These are phyloP conservation scores for Corella eumyota DNA, from an alignment of 23 tunicate species.

Conservation along the genomic window DNA sequence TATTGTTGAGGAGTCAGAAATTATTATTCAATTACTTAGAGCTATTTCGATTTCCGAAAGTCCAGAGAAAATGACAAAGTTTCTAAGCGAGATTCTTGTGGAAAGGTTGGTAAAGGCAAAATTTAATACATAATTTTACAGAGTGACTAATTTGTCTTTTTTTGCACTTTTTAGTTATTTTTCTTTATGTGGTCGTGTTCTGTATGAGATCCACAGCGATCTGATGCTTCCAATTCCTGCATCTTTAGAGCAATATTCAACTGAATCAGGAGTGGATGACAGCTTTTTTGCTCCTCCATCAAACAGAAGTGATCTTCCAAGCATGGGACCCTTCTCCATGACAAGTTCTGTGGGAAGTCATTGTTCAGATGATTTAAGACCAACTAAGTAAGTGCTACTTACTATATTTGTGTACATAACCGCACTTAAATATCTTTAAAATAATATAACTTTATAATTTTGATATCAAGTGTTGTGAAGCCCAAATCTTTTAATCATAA, in stretches of 20 bases:
- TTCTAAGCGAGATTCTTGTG: constrained; percentile 15
- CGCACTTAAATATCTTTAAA: neutral
- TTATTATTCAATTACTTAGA: constrained; percentile 24
- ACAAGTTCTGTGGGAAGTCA: constrained; percentile 41
- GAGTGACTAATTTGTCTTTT: neutral
- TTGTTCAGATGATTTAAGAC: constrained; percentile 17
- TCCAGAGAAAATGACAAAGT: constrained; percentile 25
- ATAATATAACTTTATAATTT: neutral
- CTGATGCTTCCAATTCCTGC: constrained; percentile 60
- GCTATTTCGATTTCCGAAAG: constrained; percentile 28
- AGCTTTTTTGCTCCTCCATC: constrained; percentile 13
- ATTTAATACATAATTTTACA: neutral
- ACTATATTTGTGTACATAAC: neutral
- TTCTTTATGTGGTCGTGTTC: constrained; percentile 30
- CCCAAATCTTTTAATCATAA: too few relatives aligned
- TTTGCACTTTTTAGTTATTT: constrained; percentile 24
- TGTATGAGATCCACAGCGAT: constrained; percentile 47
- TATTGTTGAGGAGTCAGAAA: constrained; percentile 11
- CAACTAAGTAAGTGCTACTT: constrained; percentile 5
- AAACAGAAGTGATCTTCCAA: constrained; percentile 7
- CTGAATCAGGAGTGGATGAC: constrained; percentile 31
- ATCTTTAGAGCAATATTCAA: constrained; percentile 16
- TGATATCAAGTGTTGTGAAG: too few relatives aligned
- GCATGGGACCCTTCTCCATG: constrained; percentile 50
- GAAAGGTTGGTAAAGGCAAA: constrained; percentile 22